Evolutionary conservation across 2,113 vertebrate species (phyloP), one percentile per base, ranked within the genome.

Genomic region (Chaenogobius annularis): DNA sequence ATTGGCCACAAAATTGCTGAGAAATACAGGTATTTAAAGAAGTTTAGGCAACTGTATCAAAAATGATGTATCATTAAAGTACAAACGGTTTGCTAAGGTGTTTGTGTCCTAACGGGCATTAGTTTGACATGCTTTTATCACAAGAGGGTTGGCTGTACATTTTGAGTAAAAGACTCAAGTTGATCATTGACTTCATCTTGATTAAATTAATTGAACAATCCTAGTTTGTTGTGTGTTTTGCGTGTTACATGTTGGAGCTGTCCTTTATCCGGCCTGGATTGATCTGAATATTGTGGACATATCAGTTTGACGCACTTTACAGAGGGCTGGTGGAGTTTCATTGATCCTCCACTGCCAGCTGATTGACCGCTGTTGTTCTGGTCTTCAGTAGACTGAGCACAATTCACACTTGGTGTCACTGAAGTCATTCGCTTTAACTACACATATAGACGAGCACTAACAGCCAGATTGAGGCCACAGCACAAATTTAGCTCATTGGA

Each of bases 231-330:
- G 48, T 52, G 2, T 52, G 8, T 40, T 40, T 40, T 7, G 48
- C 48, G 5, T 15, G 48, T 19, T 52, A 40, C 37, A 40, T 40
- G 37, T 22, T 23, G 10, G 56, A 2, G 22, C 23, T 59, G 58
- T 31, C 14, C 26, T 61, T 26, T 15, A 19, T 61, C 58, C 1
- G 58, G 58, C 26, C 14, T 61, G 58, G 4, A 61, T 35, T 61
- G 26, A 61, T 37, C 14, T 35, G 26, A 35, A 31, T 61, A 9
- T 61, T 35, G 23, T 61, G 58, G 15, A 8, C 58, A 9, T 61
- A 61, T 61, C 26, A 35, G 58, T 35, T 35, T 61, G 58, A 61
- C 58, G 35, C 26, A 61, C 26, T 61, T 61, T 23, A 58, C 56
- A 17, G 1, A 10, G 14, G 26, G 26, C 58, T 17, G 23, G 56